Base-by-base conservation (phyloP, 2,113 vertebrate species). In the Acanthochromis polyacanthus region DNA sequence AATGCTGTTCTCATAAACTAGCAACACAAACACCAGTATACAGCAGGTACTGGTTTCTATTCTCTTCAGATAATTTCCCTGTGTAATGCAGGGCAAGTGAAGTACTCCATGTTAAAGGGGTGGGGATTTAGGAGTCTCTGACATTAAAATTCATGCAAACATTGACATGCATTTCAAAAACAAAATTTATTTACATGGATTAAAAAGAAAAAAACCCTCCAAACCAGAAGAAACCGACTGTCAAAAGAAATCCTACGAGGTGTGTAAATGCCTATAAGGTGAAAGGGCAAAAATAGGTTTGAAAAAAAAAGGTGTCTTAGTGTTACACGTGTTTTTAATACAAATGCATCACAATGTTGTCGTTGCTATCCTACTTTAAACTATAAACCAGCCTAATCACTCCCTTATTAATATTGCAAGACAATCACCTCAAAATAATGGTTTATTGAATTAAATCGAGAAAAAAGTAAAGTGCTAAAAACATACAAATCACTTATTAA, bases 381-480 rank as follows among this genome's bases (percentile, higher is more conserved):
- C 75, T 40, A 56, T 38, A 76, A 57, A 72, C 20, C 52, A 53
- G 51, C 16, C 70, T 82, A 22, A 28, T 64, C 67, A 53, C 70
- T 82, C 59, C 52, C 45, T 65, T 61, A 52, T 78, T 58, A 19
- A 36, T 48, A 36, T 36, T 2, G n/a, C 53, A 75, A 38, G 43
- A 10, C 23, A 61, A 70, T 43, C 53, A 58, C 25, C 45, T 76
- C 45, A 77, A 66, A 81, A 84, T 53, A n/a, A 71, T 15, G 22
- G 66, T 71, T 71, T 86, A 72, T 5, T 59, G 68, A 20, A 25
- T 82, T 63, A 63, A 85, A 78, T 48, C 2, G 8, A 75, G 22
- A 57, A 60, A 71, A 51, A 43, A 61, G 3, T 88, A 91, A 91
- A 91, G 91, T 92, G 91, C 91, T 84, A 90, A 59, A 83, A 83